phyloP scores from a whole-genome alignment of 1,140 invertebrate species.

The Panulirus ornatus region DNA sequence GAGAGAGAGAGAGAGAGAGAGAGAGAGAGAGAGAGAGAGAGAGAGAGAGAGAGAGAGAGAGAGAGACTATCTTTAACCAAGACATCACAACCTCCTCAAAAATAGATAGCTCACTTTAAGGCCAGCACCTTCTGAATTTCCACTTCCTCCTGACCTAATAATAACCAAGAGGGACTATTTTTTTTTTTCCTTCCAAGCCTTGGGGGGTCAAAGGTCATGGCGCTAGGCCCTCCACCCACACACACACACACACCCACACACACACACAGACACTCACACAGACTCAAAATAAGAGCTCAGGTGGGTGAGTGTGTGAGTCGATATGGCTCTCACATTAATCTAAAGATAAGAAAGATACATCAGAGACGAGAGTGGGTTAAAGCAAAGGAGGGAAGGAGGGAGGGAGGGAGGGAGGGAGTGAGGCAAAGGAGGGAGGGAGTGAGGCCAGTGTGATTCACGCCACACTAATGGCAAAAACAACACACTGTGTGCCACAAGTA shows the following conservation, averaged over 20 bases:
- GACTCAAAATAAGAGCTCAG: no score
- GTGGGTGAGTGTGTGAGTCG: no score
- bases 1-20: not conserved
- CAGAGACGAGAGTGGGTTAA: not conserved
- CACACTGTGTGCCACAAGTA: no score
- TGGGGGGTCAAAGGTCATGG: conserved; percentile 99
- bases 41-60: not conserved
- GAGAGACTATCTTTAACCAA: not conserved
- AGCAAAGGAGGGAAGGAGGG: not conserved
- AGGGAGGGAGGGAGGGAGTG: not conserved
- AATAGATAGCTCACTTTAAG: no score
- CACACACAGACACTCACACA: not conserved
- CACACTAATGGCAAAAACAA: no score
- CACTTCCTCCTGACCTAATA: no score
- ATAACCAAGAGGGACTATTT: not conserved
- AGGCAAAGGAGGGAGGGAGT: not conserved
- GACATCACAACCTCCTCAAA: no score
- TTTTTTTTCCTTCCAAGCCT: conserved; percentile 33
- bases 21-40: not conserved
- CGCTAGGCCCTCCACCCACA: conserved; percentile 80
- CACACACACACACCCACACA: not conserved
- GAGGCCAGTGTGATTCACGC: no score
- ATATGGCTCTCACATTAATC: not conserved
- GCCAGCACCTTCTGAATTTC: no score
- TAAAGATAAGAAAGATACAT: not conserved